Base-by-base conservation (phyloP, 2,888 invertebrate species). In the Orthonevra nobilis region DNA sequence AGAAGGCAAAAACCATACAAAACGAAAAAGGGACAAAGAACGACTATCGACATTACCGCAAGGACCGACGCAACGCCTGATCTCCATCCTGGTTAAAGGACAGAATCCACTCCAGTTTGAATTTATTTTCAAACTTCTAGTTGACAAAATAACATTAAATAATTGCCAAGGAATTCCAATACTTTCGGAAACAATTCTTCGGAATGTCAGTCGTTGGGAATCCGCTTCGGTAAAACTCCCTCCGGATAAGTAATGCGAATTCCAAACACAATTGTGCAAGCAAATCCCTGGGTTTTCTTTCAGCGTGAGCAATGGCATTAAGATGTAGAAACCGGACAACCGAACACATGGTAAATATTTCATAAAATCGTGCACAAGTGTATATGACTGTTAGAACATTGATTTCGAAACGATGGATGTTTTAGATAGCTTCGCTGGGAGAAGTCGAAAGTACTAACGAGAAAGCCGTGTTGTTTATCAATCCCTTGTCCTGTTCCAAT, bases 161-260 rank as follows among this genome's bases (percentile, higher is more conserved):
- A 64, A 58, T 58, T 70, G 63, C 70, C 15, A 32, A 56, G 63
- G 63, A 70, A 70, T 77, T 58, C 58, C 69, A 70, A 77, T 77
- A 77, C 63, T 77, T 77, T 77, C 15, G 34, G 63, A 77, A 77
- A 64, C 70, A 77, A 70, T 77, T 32, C 56, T 58, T 44, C 38
- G 70, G 56, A 70, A 77, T 77, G 75, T 70, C 63, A 58, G 69
- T 70, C 56, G 64, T 75, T 75, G 15, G 20, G 63, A 69, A 69
- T 75, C 68, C 68, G 52, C 60, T 74, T 26, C 60, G 32, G 63
- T 46, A 74, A 74, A n/a, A 74, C 69, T 74, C 74, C 69, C 61
- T 48, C 26, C 32, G 63, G 75, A 63, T 56, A 58, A 61, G 42
- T 52, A 69, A 63, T 58, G 58, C 50, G 70, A 77, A 58, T 52